A percentile compares a stretch with the other conserved stretches of the same genome.
phyloP scores from a whole-genome alignment of 2,797 vertebrate species.

The Sciurus carolinensis region DNA sequence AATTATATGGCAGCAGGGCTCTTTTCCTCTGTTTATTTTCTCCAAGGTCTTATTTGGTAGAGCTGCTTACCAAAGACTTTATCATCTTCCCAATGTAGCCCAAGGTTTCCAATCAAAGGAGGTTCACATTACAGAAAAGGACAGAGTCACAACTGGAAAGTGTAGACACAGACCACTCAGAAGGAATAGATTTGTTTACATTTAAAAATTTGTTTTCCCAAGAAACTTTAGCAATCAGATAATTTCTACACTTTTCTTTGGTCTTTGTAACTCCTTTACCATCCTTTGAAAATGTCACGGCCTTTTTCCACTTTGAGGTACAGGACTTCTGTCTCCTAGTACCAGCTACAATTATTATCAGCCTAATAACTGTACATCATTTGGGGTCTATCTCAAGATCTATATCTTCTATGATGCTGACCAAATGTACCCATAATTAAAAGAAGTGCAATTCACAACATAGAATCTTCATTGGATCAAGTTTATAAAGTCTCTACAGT shows the following conservation, averaged over 20 bases:
- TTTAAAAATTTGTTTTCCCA: background rate
- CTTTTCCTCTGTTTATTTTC: constrained; percentile 74
- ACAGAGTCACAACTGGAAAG: background rate
- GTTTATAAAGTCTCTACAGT: constrained; percentile 22
- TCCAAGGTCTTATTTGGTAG: constrained; percentile 70
- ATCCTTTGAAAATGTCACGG: background rate
- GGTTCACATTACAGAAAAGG: background rate
- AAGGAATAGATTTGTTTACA: background rate
- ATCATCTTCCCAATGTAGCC: background rate
- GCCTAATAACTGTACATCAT: background rate
- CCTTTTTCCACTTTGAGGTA: background rate
- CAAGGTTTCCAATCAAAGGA: constrained; percentile 2
- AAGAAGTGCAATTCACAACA: background rate
- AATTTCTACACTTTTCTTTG: background rate
- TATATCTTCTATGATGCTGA: too few species aligned
- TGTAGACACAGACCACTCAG: background rate
- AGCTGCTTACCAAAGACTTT: constrained; percentile 22
- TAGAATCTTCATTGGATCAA: constrained; percentile 27
- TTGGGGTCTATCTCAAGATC: background rate
- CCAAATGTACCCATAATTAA: constrained; percentile 20
- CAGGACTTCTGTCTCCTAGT: background rate
- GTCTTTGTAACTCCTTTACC: background rate
- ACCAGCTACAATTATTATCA: background rate
- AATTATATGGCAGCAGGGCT: constrained; percentile 79
- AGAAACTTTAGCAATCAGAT: background rate